Percentiles rank a stretch among this genome's conserved stretches.
Conservation (phyloP, 2,113 vertebrate genomes). For the Bos taurus region ARS-UCD2.0 NC_037338.1:103444001-103444500, state of each 20-base stretch:
- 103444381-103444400: not conserved
- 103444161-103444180: not conserved
- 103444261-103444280: not conserved
- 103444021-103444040: not conserved
- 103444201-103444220: not conserved
- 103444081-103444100: not conserved
- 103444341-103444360: not conserved
- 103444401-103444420: not conserved
- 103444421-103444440: not conserved
- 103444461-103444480: not conserved
- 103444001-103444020: not conserved
- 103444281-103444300: not conserved
- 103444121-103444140: not conserved
- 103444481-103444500: not conserved
- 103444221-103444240: not conserved
- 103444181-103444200: not conserved
- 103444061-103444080: not conserved
- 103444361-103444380: not conserved
- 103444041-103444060: not conserved
- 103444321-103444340: not conserved
- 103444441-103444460: not conserved
- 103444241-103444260: not conserved
- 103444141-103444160: not conserved
- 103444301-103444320: not conserved
- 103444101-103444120: not conserved